phyloP scores from a whole-genome alignment of 2,113 vertebrate genomes.

The Centrocercus urophasianus region DNA sequence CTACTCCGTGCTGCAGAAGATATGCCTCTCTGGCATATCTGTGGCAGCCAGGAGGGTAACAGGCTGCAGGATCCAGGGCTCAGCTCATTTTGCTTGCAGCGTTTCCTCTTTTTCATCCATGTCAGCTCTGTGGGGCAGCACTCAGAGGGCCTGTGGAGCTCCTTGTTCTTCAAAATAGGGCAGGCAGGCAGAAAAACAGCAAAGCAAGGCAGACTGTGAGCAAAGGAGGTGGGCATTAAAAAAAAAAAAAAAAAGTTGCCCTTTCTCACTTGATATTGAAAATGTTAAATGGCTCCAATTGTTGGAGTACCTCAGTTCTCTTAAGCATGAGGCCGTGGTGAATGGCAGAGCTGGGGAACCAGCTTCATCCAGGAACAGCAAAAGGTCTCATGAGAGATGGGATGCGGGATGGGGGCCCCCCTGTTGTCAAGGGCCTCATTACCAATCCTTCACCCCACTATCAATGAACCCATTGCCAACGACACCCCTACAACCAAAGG shows the following conservation, averaged over 20 bases:
- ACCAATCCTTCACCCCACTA: not conserved
- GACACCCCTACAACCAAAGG: not conserved
- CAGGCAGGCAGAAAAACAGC: not conserved
- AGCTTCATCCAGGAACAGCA: accelerated
- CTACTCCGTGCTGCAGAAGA: accelerated
- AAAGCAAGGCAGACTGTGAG: not conserved
- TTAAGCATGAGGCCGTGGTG: accelerated
- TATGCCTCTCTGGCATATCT: accelerated
- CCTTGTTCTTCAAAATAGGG: accelerated
- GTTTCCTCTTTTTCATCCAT: not conserved
- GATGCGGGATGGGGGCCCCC: too few relatives aligned
- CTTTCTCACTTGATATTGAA: not conserved
- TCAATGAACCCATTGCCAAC: not conserved
- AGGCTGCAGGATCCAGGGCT: accelerated
- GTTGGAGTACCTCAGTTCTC: accelerated
- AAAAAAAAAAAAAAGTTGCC: not conserved
- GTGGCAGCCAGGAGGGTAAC: accelerated
- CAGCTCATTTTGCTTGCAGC: accelerated
- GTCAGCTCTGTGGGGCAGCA: accelerated
- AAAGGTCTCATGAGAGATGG: accelerated
- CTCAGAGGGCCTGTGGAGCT: accelerated
- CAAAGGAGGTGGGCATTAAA: not conserved
- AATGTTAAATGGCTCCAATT: not conserved
- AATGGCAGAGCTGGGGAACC: accelerated
- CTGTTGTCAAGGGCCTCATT: not conserved